These are phyloP conservation scores for Isotomurus palustris DNA, from an alignment of 2,888 invertebrate species.

Conservation along the genomic window DNA sequence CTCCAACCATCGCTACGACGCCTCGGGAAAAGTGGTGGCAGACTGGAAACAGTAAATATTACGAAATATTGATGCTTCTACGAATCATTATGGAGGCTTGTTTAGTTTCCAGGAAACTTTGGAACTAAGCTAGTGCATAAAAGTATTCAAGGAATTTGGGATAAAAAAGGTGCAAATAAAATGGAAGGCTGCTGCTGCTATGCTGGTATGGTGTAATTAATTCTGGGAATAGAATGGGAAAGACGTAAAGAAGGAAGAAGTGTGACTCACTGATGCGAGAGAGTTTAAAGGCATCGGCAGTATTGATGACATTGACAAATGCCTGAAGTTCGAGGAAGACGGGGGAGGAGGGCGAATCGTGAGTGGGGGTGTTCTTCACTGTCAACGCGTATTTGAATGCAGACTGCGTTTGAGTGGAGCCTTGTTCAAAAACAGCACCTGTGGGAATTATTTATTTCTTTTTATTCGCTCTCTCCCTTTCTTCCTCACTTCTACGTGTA, in stretches of 20 bases:
- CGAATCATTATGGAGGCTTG: too few species aligned
- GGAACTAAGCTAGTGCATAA: too few species aligned
- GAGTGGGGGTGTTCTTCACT: conserved; percentile 71
- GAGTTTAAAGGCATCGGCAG: conserved; percentile 87
- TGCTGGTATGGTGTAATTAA: background rate
- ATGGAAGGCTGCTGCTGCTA: background rate
- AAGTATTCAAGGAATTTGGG: background rate
- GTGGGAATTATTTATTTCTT: conserved; percentile 48
- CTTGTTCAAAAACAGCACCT: conserved; percentile 90
- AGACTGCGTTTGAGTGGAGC: conserved; percentile 84
- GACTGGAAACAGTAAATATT: too few species aligned
- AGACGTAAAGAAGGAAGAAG: background rate
- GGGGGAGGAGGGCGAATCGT: conserved; percentile 59
- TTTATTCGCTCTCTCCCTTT: background rate
- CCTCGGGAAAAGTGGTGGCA: conserved; percentile 86
- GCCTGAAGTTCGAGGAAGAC: conserved; percentile 70
- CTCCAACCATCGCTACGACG: conserved; percentile 83
- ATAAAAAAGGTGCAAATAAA: background rate
- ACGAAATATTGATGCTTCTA: too few species aligned
- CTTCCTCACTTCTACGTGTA: background rate
- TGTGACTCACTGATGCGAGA: conserved; percentile 78
- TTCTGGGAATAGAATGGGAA: background rate
- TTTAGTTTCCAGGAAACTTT: too few species aligned
- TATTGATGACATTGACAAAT: conserved; percentile 85
- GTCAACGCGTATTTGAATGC: conserved; percentile 81